These are phyloP conservation scores for Mesorhabditis belari DNA, from an alignment of 2,888 invertebrate genomes.

Conservation along the genomic window DNA sequence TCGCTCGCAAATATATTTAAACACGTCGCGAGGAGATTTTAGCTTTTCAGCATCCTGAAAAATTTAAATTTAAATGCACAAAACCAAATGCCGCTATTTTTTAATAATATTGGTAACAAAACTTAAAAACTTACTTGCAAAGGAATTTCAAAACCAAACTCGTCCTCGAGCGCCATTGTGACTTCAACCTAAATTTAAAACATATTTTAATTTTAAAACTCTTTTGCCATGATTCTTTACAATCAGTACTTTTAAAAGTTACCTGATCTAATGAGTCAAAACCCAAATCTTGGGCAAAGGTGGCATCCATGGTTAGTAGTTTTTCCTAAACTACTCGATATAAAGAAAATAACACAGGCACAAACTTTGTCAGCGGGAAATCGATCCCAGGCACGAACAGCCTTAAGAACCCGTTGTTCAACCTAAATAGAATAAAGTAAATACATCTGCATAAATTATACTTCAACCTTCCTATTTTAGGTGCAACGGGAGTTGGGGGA, in stretches of 20 bases:
- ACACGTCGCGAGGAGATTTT: slow-evolving; percentile 21
- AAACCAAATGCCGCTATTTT: too few relatives aligned
- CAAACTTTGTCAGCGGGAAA: slow-evolving; percentile 44
- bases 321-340: background rate
- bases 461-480: too few relatives aligned
- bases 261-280: slow-evolving; percentile 41
- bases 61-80: too few relatives aligned
- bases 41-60: slow-evolving; percentile 34
- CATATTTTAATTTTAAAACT: background rate
- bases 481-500: too few relatives aligned
- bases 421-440: slow-evolving; percentile 32
- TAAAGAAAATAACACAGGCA: too few relatives aligned
- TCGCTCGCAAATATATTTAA: slow-evolving; percentile 33
- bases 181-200: slow-evolving; percentile 69
- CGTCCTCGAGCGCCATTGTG: slow-evolving; percentile 98
- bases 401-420: slow-evolving; percentile 47
- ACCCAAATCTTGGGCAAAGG: slow-evolving; percentile 31
- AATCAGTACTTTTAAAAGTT: slow-evolving; percentile 1
- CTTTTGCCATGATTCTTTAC: too few relatives aligned
- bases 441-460: too few relatives aligned
- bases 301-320: slow-evolving; percentile 26
- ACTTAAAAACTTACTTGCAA: too few relatives aligned
- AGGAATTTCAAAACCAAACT: slow-evolving; percentile 66
- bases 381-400: slow-evolving; percentile 49
- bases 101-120: too few relatives aligned